Evolutionary conservation across 92 coral and sea anemone species (phyloP), one percentile per base, ranked within the genome.

Genomic region (Umimayanthus chanpuru): DNA sequence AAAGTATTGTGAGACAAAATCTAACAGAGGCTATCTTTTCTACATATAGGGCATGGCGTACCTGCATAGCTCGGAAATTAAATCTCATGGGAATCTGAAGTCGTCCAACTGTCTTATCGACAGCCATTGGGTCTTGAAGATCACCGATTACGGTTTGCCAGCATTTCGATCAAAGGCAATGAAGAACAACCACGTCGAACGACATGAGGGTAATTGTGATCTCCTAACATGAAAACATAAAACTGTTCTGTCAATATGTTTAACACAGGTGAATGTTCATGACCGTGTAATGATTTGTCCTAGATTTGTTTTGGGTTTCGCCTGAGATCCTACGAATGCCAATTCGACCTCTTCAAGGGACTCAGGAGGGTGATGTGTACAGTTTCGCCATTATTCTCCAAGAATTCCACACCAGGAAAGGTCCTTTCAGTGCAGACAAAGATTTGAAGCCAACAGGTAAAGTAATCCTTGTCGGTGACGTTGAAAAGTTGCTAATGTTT

Each of bases 321-420:
- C 99, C 99, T 39, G 99, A 97, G 87, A 85, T 97, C 80, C 88
- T 97, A 4, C 90, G 99, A 78, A 91, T 94, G n/a, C 91, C 96
- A 21, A 88, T 81, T 77, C 89, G 93, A 29, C 94, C 95, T 1
- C 88, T 85, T 70, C 77, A 93, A 50, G 99, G 99, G 29, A 97
- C 99, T 32, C 99, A 94, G 89, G 89, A 94, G 70, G 96, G 98
- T 4, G 99, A 97, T 53, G 98, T 97, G 77, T 97, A 94, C 96
- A 97, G 99, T 85, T 97, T 97, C 88, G 98, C 97, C 6, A 97
- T 97, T 36, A 95, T 97, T 41, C 89, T 97, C 18, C 95, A 96
- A 82, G 99, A 97, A 88, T 94, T 97, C 39, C 99, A 97, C 79
- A 92, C 99, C 18, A 81, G 99, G 56, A 90, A 94, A 73, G 99